Evolutionary conservation across 2,888 invertebrate species (phyloP).

Genomic region (Aproaerema taeniolella): DNA sequence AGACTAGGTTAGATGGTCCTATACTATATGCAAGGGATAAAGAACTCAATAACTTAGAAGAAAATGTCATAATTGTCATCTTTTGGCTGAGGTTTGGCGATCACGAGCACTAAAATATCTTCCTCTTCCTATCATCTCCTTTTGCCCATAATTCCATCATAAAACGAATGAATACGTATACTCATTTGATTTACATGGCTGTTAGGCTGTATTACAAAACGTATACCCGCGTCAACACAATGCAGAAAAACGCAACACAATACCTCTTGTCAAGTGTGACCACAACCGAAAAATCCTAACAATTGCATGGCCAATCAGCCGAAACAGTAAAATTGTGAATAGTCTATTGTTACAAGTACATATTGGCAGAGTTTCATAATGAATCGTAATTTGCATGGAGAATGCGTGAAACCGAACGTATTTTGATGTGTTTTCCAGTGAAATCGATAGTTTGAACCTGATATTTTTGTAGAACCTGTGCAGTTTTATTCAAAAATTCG

Average conservation of each 20-base stretch:
- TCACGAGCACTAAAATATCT: too few species aligned
- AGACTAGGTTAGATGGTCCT: too few species aligned
- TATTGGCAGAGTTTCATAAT: conserved; percentile 24
- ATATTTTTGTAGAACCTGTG: not conserved
- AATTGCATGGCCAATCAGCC: conserved; percentile 44
- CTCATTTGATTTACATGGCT: conserved; percentile 11
- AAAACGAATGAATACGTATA: conserved; percentile 8
- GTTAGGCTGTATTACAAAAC: conserved; percentile 6
- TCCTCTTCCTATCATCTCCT: too few species aligned
- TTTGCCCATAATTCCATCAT: too few species aligned
- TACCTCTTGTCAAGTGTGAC: conserved; percentile 14
- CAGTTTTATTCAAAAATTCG: too few species aligned
- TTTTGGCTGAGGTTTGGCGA: too few species aligned
- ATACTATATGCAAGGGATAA: too few species aligned
- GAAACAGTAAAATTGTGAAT: conserved; percentile 49
- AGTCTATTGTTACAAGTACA: conserved; percentile 30
- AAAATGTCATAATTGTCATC: too few species aligned
- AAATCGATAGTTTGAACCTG: conserved; percentile 1
- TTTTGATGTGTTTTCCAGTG: too few species aligned
- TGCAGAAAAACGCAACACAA: conserved; percentile 2
- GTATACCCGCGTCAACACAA: conserved; percentile 6
- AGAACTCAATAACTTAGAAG: too few species aligned
- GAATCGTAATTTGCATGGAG: conserved; percentile 16
- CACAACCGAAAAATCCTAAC: conserved; percentile 37
- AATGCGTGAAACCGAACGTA: conserved; percentile 5